phyloP scores from a whole-genome alignment of 2,113 vertebrate species.

The Chaenogobius annularis region DNA sequence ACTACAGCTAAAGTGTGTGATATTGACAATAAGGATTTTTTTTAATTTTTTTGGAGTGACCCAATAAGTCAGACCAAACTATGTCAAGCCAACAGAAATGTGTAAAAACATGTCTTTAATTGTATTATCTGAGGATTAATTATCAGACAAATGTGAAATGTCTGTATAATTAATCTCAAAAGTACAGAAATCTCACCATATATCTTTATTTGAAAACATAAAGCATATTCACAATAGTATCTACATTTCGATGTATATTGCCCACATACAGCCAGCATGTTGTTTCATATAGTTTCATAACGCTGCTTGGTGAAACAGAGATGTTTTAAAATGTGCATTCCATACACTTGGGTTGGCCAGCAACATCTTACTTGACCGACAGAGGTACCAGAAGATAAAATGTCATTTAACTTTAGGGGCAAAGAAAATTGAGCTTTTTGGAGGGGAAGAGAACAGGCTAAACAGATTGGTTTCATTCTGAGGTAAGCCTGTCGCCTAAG shows the following conservation, averaged over 20 bases:
- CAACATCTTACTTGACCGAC: constrained; percentile 63
- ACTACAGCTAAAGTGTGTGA: neutral
- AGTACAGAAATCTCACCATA: too few relatives aligned
- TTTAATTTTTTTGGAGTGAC: too few relatives aligned
- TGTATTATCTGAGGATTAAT: too few relatives aligned
- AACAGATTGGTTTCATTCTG: constrained; percentile 81
- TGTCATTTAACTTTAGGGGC: constrained; percentile 76
- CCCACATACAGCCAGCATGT: constrained; percentile 8
- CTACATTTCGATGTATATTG: too few relatives aligned
- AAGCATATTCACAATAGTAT: too few relatives aligned
- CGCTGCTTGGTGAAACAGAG: neutral
- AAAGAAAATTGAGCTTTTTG: constrained; percentile 70
- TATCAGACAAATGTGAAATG: too few relatives aligned
- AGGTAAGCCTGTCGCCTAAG: constrained; percentile 71
- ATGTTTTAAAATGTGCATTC: neutral
- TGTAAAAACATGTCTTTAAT: too few relatives aligned
- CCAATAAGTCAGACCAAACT: too few relatives aligned
- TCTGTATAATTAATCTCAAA: too few relatives aligned
- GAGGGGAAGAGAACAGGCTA: constrained; percentile 68
- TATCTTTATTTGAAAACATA: too few relatives aligned
- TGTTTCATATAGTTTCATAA: constrained; percentile 3
- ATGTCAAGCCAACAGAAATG: too few relatives aligned
- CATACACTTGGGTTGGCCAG: constrained; percentile 26
- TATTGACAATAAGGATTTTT: too few relatives aligned
- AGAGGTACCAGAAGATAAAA: constrained; percentile 59